Conservation (phyloP, 1,140 invertebrate species). For the Platyura marginata region DNA sequence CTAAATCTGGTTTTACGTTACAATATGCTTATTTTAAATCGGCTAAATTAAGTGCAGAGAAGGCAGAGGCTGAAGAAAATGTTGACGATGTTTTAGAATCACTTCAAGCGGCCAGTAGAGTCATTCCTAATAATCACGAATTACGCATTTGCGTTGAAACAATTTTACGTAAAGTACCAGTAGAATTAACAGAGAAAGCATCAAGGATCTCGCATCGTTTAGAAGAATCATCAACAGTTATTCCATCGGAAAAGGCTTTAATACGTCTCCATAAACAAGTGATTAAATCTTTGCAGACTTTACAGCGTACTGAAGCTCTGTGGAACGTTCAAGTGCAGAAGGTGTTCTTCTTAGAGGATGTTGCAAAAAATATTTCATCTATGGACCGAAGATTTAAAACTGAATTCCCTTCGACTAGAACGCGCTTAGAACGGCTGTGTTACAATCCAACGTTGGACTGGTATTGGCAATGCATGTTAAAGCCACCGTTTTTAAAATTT, state of each 20-base stretch:
- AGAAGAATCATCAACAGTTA: slow-evolving; percentile 44
- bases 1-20: slow-evolving; percentile 59
- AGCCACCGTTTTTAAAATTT: slow-evolving; percentile 52
- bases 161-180: slow-evolving; percentile 72
- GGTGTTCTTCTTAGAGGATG: slow-evolving; percentile 72
- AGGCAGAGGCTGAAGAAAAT: slow-evolving; percentile 90
- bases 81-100: slow-evolving; percentile 88
- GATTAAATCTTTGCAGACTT: slow-evolving; percentile 72
- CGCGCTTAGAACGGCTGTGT: slow-evolving; percentile 28
- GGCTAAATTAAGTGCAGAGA: slow-evolving; percentile 92
- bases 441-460: slow-evolving; percentile 64
- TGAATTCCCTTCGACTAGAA: slow-evolving; percentile 42
- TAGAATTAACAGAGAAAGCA: slow-evolving; percentile 33
- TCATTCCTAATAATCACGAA: slow-evolving; percentile 45
- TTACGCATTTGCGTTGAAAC: slow-evolving; percentile 58
- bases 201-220: slow-evolving; percentile 42
- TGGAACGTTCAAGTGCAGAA: slow-evolving; percentile 74
- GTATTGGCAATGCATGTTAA: slow-evolving; percentile 83
- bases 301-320: slow-evolving; percentile 78
- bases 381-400: slow-evolving; percentile 58
- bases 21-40: slow-evolving; percentile 89
- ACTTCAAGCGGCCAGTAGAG: slow-evolving; percentile 45
- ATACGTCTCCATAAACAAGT: slow-evolving; percentile 66
- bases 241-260: slow-evolving; percentile 61
- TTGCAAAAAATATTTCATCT: slow-evolving; percentile 58